Evolutionary conservation across 2,113 vertebrate genomes (phyloP), one percentile per base, ranked within the genome.

Genomic region (Notothenia coriiceps): DNA sequence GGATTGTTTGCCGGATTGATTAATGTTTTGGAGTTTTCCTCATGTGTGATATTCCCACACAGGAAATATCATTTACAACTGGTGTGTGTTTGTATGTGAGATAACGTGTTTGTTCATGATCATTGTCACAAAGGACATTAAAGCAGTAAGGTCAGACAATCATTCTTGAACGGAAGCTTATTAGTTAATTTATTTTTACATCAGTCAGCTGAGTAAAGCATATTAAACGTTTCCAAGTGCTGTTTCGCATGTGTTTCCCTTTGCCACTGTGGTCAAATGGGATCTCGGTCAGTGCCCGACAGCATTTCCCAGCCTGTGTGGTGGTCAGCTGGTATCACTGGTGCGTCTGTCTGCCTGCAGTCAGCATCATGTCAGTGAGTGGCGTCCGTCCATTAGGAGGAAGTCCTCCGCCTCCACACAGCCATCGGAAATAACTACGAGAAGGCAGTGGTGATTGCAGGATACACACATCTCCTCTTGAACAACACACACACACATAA

Each of bases 331-430:
- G 44, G 60, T 64, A 46, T 72, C 40, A 17, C 25, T 51, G 46
- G 55, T 76, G 13, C 54, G 64, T 71, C 59, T 74, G 64, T 76
- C 59, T 74, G 76, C 62, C 49, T 49, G 63, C 65, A 67, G 74
- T 72, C 79, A 51, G 76, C 85, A 51, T 77, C 71, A 72, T 82
- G 57, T 79, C 66, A 79, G 63, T 49, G 44, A 60, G 77, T 43
- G 50, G 73, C 43, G 68, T 70, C 61, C 1, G 44, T 85, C 82
- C 80, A 78, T 85, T 86, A 86, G 76, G 44, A 83, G 44, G 72
- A 86, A 74, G 81, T 85, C 70, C 67, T 79, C 69, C 50, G 20
- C 80, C 64, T 74, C 70, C 25, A 52, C 67, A 50, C 51, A 56
- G 44, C 57, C 67, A 61, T 54, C 29, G 20, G 71, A 75, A 77